phyloP scores from a whole-genome alignment of 2,888 invertebrate genomes.

The Adela reaumurella region DNA sequence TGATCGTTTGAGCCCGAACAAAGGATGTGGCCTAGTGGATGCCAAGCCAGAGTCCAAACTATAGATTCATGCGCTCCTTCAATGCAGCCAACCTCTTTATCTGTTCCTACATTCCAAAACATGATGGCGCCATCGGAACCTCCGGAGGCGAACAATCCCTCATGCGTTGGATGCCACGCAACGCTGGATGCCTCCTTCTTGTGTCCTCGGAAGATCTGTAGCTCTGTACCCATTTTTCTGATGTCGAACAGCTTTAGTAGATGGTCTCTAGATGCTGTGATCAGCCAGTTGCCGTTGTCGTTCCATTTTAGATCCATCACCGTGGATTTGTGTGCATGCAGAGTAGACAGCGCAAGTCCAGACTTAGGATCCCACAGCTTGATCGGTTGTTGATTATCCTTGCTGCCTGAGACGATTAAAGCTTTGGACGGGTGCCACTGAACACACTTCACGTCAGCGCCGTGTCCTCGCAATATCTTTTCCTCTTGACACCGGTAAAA shows the following conservation, averaged over 20 bases:
- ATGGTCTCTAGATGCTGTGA: slow-evolving; percentile 97
- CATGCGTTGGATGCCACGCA: slow-evolving; percentile 98
- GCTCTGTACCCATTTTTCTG: slow-evolving; percentile 89
- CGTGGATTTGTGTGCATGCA: slow-evolving; percentile 99
- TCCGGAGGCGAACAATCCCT: slow-evolving; percentile 94
- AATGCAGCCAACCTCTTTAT: slow-evolving; percentile 96
- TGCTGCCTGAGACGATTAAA: slow-evolving; percentile 95
- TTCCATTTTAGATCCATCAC: slow-evolving; percentile 99
- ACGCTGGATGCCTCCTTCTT: slow-evolving; percentile 98
- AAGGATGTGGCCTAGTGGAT: slow-evolving; percentile 96
- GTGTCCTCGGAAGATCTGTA: slow-evolving; percentile 97
- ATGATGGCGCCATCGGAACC: slow-evolving; percentile 98
- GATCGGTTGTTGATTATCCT: slow-evolving; percentile 99
- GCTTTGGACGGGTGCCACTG: slow-evolving; percentile 99
- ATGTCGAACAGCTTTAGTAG: slow-evolving; percentile 96
- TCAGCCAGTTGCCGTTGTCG: slow-evolving; percentile 97
- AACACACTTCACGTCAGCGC: slow-evolving; percentile 98
- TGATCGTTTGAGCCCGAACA: slow-evolving; percentile 99
- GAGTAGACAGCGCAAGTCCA: slow-evolving; percentile 89
- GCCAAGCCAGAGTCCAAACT: slow-evolving; percentile 99
- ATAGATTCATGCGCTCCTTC: slow-evolving; percentile 99
- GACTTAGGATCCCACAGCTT: slow-evolving; percentile 99
- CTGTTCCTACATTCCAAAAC: slow-evolving; percentile 98
- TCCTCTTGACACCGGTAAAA: slow-evolving; percentile 97
- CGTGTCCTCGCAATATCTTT: slow-evolving; percentile 89